A percentile compares a stretch with the other conserved stretches of the same genome.
Evolutionary conservation across 2,888 invertebrate genomes (phyloP).

Genomic region (Elaeidobius kamerunicus): DNA sequence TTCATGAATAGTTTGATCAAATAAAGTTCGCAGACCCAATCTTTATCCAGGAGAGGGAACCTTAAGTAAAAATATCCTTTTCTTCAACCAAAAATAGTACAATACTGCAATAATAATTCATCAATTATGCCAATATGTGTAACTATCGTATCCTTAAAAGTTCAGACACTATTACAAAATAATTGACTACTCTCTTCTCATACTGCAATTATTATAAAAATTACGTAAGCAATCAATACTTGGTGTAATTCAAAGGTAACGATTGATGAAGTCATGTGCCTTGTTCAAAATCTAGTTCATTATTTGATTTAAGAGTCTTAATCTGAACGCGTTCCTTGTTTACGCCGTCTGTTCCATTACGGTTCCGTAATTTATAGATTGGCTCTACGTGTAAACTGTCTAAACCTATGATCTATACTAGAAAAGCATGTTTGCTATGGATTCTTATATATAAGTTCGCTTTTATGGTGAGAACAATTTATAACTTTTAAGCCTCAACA

Average conservation of each 20-base stretch:
- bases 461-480: too few relatives aligned
- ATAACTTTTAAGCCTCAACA: too few relatives aligned
- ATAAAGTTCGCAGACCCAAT: too few relatives aligned
- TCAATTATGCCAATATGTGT: too few relatives aligned
- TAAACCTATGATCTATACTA: not conserved
- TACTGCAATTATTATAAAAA: not conserved
- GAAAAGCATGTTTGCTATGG: conserved; percentile 2
- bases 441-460: too few relatives aligned
- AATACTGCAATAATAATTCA: too few relatives aligned
- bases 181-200: too few relatives aligned
- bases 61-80: too few relatives aligned
- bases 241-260: conserved; percentile 10
- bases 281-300: conserved; percentile 16
- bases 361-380: conserved; percentile 3
- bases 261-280: conserved; percentile 16
- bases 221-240: conserved; percentile 8
- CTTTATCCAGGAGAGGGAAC: too few relatives aligned
- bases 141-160: too few relatives aligned
- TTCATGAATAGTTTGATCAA: too few relatives aligned
- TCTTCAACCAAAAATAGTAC: too few relatives aligned
- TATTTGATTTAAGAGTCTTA: conserved; percentile 11
- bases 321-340: conserved; percentile 1
- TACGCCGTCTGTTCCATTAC: not conserved
- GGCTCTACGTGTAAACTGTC: conserved; percentile 1
- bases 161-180: not conserved